These are phyloP conservation scores for Columba livia DNA, from an alignment of 2,113 vertebrate genomes.

Conservation along the genomic window DNA sequence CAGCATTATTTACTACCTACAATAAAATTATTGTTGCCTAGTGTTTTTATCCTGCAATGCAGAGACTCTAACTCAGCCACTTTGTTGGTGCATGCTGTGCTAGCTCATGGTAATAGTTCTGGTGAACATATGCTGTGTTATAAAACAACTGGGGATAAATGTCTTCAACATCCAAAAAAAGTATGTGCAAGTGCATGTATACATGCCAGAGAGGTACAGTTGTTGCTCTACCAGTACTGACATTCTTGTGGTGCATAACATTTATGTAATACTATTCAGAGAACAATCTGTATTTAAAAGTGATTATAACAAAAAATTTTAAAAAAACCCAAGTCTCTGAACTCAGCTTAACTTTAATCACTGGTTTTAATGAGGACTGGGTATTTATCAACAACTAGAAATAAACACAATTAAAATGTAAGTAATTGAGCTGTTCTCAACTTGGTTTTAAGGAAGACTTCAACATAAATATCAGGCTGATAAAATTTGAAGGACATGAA, in stretches of 20 bases:
- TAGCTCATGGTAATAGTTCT: background rate
- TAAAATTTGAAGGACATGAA: background rate
- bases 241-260: background rate
- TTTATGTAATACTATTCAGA: background rate
- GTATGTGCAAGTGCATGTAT: background rate
- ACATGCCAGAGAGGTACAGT: background rate
- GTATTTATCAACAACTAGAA: background rate
- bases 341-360: background rate
- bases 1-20: background rate
- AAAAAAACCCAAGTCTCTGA: background rate
- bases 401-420: background rate
- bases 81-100: background rate
- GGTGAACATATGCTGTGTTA: background rate
- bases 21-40: background rate
- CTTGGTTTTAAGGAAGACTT: background rate
- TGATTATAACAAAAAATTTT: background rate
- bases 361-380: background rate
- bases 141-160: background rate
- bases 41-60: conserved; percentile 19
- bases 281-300: background rate
- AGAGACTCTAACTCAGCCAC: background rate
- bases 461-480: background rate
- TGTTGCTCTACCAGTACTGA: background rate
- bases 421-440: background rate
- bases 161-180: background rate